Base-by-base conservation (phyloP, 2,797 vertebrate species). In the Acanthiza pusilla region DNA sequence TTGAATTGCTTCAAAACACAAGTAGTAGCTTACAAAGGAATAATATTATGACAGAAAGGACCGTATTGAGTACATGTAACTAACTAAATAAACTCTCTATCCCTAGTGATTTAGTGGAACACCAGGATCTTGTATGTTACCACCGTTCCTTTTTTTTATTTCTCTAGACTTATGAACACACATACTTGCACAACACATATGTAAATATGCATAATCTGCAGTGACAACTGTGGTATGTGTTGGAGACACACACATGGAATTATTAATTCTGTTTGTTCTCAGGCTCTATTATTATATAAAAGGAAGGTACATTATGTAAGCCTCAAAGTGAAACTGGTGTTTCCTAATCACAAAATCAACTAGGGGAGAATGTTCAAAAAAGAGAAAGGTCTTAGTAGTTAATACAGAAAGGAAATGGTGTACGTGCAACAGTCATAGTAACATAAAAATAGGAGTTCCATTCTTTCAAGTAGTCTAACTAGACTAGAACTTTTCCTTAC, bases 151-250 rank as follows among this genome's bases (percentile, higher is more conserved):
- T 50, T 32, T 42, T 30, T n/a, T 29, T n/a, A 12, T 26, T 67
- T 76, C n/a, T 90, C 22, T 62, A 62, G 11, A 3, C 21, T 30
- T n/a, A n/a, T 10, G 29, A 4, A 19, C 15, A 30, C 9, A 34
- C 2, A 4, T 23, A 40, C 19, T 68, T 80, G 15, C 1, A 36
- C 18, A 51, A 21, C 6, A 17, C 7, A 0, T 47, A 18, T 63
- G 9, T 61, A 48, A 32, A 36, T 43, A 19, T n/a, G 4, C 50
- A 29, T 50, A 70, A 40, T 40, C 14, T 34, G 13, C 54, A 71
- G 25, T 48, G 70, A 40, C 5, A 75, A 16, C 14, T 11, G 13
- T 62, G 16, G 18, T 2, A 23, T 2, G 1, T 43, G 19, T 57
- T 67, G 42, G 38, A 77, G 42, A 60, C 6, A 9, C 45, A 19